A percentile compares a stretch with the other conserved stretches of the same genome.
Evolutionary conservation across 2,888 invertebrate genomes (phyloP).

Genomic region (Euproctis similis): DNA sequence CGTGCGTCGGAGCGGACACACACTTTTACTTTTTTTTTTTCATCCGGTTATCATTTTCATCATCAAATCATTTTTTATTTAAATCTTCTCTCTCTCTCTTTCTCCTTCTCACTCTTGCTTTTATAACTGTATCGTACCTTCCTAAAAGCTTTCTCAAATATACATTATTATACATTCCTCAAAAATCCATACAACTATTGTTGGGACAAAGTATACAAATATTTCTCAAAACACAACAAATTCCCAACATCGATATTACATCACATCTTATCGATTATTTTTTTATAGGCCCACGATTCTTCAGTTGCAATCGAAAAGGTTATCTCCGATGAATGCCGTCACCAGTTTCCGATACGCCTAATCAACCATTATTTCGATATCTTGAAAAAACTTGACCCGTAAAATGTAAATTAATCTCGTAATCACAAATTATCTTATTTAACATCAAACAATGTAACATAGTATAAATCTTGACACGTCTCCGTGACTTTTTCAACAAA

Average conservation of each 20-base stretch:
- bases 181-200: too few relatives aligned
- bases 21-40: too few relatives aligned
- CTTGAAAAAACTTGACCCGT: slow-evolving; percentile 15
- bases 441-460: slow-evolving; percentile 40
- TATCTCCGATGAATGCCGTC: slow-evolving; percentile 9
- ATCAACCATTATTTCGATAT: slow-evolving; percentile 17
- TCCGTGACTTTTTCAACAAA: slow-evolving; percentile 50
- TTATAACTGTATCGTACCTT: too few relatives aligned
- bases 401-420: slow-evolving; percentile 32
- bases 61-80: too few relatives aligned
- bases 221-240: too few relatives aligned
- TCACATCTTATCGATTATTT: neutral
- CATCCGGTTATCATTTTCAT: too few relatives aligned
- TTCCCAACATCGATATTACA: neutral
- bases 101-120: too few relatives aligned
- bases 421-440: slow-evolving; percentile 27
- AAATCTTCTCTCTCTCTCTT: too few relatives aligned
- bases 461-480: slow-evolving; percentile 48
- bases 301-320: slow-evolving; percentile 8
- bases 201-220: too few relatives aligned
- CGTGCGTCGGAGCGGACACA: too few relatives aligned
- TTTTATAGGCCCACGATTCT: slow-evolving; percentile 5
- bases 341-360: slow-evolving; percentile 9
- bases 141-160: too few relatives aligned
- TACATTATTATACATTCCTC: too few relatives aligned